These are phyloP conservation scores for Apostichopus parvimensis DNA, from an alignment of 35 echinoderm and acorn worm genomes.

Conservation along the genomic window DNA sequence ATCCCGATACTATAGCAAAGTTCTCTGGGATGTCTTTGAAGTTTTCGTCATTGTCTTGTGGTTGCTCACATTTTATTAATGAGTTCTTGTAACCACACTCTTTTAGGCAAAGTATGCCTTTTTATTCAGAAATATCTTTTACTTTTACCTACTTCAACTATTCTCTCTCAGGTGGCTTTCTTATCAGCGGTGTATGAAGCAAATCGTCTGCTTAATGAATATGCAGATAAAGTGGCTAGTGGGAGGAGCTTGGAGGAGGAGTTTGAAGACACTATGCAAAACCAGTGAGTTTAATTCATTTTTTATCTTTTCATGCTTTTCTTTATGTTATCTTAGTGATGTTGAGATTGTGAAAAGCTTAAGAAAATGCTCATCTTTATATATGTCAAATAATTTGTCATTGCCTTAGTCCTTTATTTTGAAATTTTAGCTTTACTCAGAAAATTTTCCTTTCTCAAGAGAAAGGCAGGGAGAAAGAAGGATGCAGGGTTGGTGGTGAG, in stretches of 20 bases:
- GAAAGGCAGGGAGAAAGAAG: too few species aligned
- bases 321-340: too few species aligned
- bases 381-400: too few species aligned
- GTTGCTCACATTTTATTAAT: conserved; percentile 18
- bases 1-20: neutral
- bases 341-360: neutral
- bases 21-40: too few species aligned
- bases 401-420: too few species aligned
- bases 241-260: conserved; percentile 73
- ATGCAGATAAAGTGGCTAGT: conserved; percentile 60
- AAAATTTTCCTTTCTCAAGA: too few species aligned
- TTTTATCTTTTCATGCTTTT: neutral
- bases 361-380: neutral
- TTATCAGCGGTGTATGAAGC: conserved; percentile 81
- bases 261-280: conserved; percentile 77
- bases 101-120: neutral
- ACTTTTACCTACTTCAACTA: neutral
- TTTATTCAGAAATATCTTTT: neutral
- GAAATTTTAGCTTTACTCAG: too few species aligned
- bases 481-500: too few species aligned
- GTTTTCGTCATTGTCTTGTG: too few species aligned
- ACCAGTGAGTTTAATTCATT: conserved; percentile 65
- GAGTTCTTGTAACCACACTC: neutral
- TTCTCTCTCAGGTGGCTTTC: conserved; percentile 72
- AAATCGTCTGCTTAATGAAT: conserved; percentile 81